These are phyloP conservation scores for Coenonympha arcania DNA, from an alignment of 2,888 invertebrate genomes.

Conservation along the genomic window DNA sequence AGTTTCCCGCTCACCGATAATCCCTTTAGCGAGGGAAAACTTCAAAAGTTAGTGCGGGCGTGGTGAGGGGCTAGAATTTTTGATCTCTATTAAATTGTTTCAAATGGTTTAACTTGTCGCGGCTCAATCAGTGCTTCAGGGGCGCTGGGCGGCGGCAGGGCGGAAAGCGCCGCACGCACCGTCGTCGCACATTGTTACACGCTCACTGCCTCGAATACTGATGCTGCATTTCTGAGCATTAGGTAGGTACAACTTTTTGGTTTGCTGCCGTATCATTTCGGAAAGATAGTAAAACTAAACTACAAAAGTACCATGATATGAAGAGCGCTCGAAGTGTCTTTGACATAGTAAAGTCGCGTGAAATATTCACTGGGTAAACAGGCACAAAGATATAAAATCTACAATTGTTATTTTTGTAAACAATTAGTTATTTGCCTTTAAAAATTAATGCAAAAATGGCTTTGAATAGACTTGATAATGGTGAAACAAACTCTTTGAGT, in stretches of 20 bases:
- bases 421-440: too few relatives aligned
- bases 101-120: conserved; percentile 76
- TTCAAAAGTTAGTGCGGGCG: conserved; percentile 74
- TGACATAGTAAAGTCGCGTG: too few relatives aligned
- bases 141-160: conserved; percentile 14
- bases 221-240: conserved; percentile 34
- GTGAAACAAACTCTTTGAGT: too few relatives aligned
- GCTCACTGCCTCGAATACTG: conserved; percentile 53
- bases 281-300: too few relatives aligned
- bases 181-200: conserved; percentile 48
- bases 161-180: conserved; percentile 38
- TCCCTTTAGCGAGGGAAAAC: conserved; percentile 73
- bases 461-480: too few relatives aligned
- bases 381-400: too few relatives aligned
- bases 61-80: conserved; percentile 66
- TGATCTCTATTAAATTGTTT: conserved; percentile 76
- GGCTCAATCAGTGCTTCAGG: conserved; percentile 64
- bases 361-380: too few relatives aligned
- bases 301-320: too few relatives aligned
- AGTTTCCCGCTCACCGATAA: conserved; percentile 65
- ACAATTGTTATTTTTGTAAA: too few relatives aligned
- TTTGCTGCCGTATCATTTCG: not conserved
- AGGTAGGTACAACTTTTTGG: not conserved
- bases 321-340: too few relatives aligned
- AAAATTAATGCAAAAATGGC: too few relatives aligned